A percentile compares a stretch with the other conserved stretches of the same genome.
These are phyloP conservation scores for Lordiphosa collinella DNA, from an alignment of 1,140 invertebrate genomes.

Conservation along the genomic window DNA sequence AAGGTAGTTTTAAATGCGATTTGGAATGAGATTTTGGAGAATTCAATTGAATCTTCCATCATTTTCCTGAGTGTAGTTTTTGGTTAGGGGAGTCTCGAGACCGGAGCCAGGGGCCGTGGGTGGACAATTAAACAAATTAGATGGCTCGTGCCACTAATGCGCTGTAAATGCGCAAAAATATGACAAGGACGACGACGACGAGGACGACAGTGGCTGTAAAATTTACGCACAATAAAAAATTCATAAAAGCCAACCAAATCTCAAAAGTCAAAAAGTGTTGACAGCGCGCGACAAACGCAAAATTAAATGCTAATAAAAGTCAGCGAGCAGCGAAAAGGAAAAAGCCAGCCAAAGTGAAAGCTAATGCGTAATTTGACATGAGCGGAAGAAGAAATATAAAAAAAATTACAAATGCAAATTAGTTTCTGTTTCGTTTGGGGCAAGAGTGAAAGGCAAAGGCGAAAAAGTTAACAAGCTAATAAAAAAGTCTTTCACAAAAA, in stretches of 20 bases:
- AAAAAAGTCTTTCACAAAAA: conserved; percentile 67
- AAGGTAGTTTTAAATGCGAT: too few relatives aligned
- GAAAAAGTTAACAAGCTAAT: conserved; percentile 71
- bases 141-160: conserved; percentile 20
- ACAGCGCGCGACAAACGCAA: conserved; percentile 55
- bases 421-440: conserved; percentile 31
- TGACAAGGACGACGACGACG: conserved; percentile 2
- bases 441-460: conserved; percentile 28
- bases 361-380: conserved; percentile 73
- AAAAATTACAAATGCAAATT: conserved; percentile 78
- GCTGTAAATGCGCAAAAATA: conserved; percentile 38
- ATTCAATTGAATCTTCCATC: too few relatives aligned
- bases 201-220: conserved; percentile 27
- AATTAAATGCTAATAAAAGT: conserved; percentile 75
- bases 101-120: background rate
- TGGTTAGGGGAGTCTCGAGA: background rate
- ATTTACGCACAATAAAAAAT: conserved; percentile 46
- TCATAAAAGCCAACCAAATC: conserved; percentile 39
- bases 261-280: conserved; percentile 55
- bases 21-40: too few relatives aligned
- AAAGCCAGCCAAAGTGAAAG: conserved; percentile 50
- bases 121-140: conserved; percentile 47
- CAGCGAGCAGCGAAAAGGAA: conserved; percentile 30
- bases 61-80: too few relatives aligned
- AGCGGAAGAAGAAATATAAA: conserved; percentile 22